Conservation (phyloP, 2,113 vertebrate species). For the Bombycilla garrulus region DNA sequence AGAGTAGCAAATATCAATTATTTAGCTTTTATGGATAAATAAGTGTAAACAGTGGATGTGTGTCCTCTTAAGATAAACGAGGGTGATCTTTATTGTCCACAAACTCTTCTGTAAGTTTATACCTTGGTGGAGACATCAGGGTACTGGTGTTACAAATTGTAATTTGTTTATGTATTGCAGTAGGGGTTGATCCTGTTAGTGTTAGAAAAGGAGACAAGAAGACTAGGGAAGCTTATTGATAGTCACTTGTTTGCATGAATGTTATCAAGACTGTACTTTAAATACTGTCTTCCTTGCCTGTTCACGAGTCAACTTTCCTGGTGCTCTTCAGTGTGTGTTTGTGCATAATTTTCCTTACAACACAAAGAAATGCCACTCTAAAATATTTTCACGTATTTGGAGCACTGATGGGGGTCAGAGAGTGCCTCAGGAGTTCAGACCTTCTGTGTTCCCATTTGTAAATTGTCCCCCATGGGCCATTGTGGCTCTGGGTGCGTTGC, state of each 20-base stretch:
- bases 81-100: background rate
- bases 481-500: background rate
- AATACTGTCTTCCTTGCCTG: background rate
- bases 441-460: background rate
- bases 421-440: background rate
- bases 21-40: background rate
- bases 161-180: background rate
- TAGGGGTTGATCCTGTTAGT: background rate
- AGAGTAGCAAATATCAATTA: background rate
- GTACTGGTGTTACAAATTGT: background rate
- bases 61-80: background rate
- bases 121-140: background rate
- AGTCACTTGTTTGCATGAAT: background rate
- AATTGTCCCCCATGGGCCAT: accelerated
- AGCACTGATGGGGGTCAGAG: background rate
- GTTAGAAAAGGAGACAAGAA: background rate
- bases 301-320: background rate
- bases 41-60: background rate
- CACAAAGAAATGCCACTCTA: background rate
- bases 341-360: background rate
- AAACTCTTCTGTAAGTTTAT: background rate
- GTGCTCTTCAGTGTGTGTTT: background rate
- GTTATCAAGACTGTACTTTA: background rate
- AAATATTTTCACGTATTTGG: background rate
- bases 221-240: background rate